A percentile compares a stretch with the other conserved stretches of the same genome.
Evolutionary conservation across 2,797 vertebrate genomes (phyloP).

Genomic region (Naso thynnoides): DNA sequence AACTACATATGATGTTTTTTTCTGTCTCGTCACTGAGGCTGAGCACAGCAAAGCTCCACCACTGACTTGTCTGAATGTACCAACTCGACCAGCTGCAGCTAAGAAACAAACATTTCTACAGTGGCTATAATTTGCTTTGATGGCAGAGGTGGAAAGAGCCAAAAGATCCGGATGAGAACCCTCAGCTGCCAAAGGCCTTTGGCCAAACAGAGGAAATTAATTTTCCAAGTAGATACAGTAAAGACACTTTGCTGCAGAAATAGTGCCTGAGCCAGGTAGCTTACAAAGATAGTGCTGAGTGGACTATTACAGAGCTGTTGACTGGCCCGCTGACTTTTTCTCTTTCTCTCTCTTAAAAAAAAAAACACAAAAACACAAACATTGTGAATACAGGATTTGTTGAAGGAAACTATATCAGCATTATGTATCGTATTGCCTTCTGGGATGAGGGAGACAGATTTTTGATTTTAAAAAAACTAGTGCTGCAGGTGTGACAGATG

Average conservation of each 20-base stretch:
- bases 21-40: slow-evolving; percentile 52
- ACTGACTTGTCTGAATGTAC: slow-evolving; percentile 61
- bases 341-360: neutral
- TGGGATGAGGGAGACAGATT: neutral
- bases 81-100: slow-evolving; percentile 64
- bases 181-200: slow-evolving; percentile 68
- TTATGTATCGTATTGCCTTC: slow-evolving; percentile 17
- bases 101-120: slow-evolving; percentile 54
- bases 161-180: slow-evolving; percentile 59
- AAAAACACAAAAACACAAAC: neutral
- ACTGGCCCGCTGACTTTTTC: slow-evolving; percentile 7
- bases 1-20: slow-evolving; percentile 61
- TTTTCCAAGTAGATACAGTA: slow-evolving; percentile 69
- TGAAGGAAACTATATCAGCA: neutral
- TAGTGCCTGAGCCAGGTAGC: slow-evolving; percentile 41
- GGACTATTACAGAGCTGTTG: slow-evolving; percentile 18
- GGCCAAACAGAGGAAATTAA: slow-evolving; percentile 71
- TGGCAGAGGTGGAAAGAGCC: slow-evolving; percentile 68
- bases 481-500: slow-evolving; percentile 24
- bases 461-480: slow-evolving; percentile 28
- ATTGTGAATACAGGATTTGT: neutral
- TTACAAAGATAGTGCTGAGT: slow-evolving; percentile 49
- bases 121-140: slow-evolving; percentile 72
- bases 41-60: slow-evolving; percentile 51
- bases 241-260: slow-evolving; percentile 51